Percentiles rank a stretch among this genome's conserved stretches.
Conservation (phyloP, 2,797 vertebrate species). For the Sebastes steindachneri region DNA sequence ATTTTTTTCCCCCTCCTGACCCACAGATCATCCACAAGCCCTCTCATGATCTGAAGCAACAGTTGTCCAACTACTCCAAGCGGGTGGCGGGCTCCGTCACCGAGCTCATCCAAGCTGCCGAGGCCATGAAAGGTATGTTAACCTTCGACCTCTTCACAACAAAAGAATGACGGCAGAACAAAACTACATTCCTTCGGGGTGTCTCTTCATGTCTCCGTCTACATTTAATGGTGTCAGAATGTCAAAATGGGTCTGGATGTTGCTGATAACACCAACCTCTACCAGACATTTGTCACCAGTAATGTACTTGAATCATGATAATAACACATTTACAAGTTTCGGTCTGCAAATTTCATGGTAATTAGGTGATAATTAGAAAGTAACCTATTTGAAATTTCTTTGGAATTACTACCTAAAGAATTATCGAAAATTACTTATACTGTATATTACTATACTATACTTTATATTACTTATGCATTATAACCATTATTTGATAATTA, state of each 20-base stretch:
- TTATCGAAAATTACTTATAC: no score
- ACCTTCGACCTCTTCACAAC: conserved; percentile 6
- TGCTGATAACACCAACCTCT: background rate
- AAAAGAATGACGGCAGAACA: background rate
- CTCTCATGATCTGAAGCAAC: conserved; percentile 91
- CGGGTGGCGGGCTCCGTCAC: conserved; percentile 92
- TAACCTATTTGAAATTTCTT: no score
- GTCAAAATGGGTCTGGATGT: background rate
- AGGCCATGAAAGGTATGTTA: conserved; percentile 95
- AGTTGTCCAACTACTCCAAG: conserved; percentile 91
- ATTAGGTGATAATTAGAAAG: no score
- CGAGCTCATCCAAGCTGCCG: conserved; percentile 95
- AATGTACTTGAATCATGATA: background rate
- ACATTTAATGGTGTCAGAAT: background rate
- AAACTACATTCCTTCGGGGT: background rate
- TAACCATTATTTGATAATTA: no score
- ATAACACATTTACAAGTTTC: background rate
- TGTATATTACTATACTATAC: no score
- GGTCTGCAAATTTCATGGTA: no score
- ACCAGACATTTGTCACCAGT: background rate
- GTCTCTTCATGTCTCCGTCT: background rate
- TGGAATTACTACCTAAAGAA: no score
- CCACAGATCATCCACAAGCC: conserved; percentile 89
- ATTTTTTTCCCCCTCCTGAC: background rate
- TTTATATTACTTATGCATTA: no score